phyloP scores from a whole-genome alignment of 2,113 vertebrate species.

The Rhea pennata region DNA sequence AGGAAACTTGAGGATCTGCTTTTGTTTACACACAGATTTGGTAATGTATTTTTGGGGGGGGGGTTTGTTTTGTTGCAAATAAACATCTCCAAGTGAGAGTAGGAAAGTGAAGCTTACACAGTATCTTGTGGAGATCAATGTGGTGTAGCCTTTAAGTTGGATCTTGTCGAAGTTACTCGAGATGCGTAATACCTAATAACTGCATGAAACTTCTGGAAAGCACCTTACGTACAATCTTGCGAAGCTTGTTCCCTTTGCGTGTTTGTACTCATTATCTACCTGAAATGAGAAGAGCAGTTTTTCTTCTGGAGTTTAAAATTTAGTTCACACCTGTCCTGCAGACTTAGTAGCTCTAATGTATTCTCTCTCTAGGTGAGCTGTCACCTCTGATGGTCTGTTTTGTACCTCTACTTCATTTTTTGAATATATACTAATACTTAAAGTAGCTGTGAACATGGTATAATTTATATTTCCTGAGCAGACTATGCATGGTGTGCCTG shows the following conservation, averaged over 20 bases:
- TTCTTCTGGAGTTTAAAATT: slow-evolving; percentile 30
- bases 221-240: background rate
- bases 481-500: background rate
- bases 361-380: background rate
- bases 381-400: slow-evolving; percentile 35
- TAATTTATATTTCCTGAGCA: slow-evolving; percentile 18
- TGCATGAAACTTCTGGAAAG: background rate
- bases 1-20: background rate
- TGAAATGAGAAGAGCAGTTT: slow-evolving; percentile 2
- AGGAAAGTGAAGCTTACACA: too few relatives aligned
- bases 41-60: too few relatives aligned
- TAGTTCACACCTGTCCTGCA: background rate
- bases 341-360: background rate
- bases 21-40: background rate
- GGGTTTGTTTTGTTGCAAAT: background rate
- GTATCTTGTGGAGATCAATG: background rate
- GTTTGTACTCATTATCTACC: slow-evolving; percentile 6
- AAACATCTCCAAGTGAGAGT: background rate
- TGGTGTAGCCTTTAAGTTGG: background rate
- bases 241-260: background rate
- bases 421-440: slow-evolving; percentile 49
- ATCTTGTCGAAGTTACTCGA: background rate
- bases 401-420: slow-evolving; percentile 23
- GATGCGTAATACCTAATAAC: background rate
- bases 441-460: background rate